phyloP scores from a whole-genome alignment of 2,888 invertebrate species.

The Falcaria lacertinaria region DNA sequence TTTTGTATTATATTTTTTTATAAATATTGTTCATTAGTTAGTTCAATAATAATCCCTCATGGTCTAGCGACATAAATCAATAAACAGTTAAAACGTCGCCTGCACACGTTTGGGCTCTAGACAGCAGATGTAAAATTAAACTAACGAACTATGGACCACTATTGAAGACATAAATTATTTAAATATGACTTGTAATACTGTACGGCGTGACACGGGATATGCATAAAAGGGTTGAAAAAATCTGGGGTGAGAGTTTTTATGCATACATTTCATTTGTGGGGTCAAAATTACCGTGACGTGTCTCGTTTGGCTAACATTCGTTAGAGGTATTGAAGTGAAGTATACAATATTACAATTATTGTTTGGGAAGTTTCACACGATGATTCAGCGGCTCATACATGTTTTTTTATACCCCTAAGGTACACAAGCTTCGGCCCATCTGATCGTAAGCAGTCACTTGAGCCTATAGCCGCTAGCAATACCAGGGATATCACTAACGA shows the following conservation, averaged over 20 bases:
- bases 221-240: conserved; percentile 73
- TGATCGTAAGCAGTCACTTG: no score
- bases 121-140: conserved; percentile 64
- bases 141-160: conserved; percentile 52
- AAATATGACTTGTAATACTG: conserved; percentile 77
- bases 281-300: conserved; percentile 37
- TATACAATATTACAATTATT: conserved; percentile 56
- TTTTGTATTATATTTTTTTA: no score
- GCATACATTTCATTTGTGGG: conserved; percentile 31
- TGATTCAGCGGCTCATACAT: conserved; percentile 32
- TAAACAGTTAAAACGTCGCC: conserved; percentile 23
- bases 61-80: conserved; percentile 21
- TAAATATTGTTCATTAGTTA: no score
- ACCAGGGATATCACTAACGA: no score
- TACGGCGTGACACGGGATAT: conserved; percentile 71
- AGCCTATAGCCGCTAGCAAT: no score
- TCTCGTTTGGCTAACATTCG: conserved; percentile 53
- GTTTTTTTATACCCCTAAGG: neutral
- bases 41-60: neutral
- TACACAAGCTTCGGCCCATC: no score
- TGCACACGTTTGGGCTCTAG: conserved; percentile 25
- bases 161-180: conserved; percentile 70
- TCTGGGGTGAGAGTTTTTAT: conserved; percentile 68
- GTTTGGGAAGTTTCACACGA: conserved; percentile 58
- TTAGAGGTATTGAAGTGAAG: conserved; percentile 52